Percentiles rank a stretch among this genome's conserved stretches.
Evolutionary conservation across 2,113 vertebrate genomes (phyloP).

Genomic region (Vimba vimba): DNA sequence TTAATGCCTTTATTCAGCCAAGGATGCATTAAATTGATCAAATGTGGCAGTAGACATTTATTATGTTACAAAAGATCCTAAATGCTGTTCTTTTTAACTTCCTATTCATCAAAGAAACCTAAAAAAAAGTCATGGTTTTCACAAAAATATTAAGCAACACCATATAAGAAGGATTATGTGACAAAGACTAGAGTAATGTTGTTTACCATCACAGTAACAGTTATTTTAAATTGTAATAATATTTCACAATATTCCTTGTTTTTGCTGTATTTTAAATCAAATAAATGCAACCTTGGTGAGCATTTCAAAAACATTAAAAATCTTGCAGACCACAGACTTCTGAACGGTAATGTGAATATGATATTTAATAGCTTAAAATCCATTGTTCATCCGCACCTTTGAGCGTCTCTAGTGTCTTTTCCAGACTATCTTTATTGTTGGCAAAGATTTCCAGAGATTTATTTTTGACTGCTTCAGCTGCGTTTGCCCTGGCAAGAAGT

Average conservation of each 20-base stretch:
- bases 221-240: no score
- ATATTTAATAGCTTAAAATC: not conserved
- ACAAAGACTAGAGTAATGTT: not conserved
- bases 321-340: not conserved
- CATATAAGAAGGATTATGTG: not conserved
- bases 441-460: constrained; percentile 78
- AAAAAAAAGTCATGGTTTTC: not conserved
- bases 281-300: not conserved
- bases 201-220: not conserved
- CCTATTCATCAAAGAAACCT: not conserved
- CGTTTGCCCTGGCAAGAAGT: constrained; percentile 80
- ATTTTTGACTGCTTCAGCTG: constrained; percentile 79
- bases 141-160: not conserved
- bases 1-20: not conserved
- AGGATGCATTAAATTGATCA: not conserved
- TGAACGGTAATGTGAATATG: not conserved
- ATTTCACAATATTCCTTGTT: not conserved
- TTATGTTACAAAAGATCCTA: not conserved
- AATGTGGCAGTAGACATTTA: not conserved
- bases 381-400: constrained; percentile 73
- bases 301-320: not conserved
- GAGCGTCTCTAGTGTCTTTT: constrained; percentile 81
- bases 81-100: not conserved
- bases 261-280: not conserved
- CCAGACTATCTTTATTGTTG: constrained; percentile 79